phyloP scores from a whole-genome alignment of 64 coral and sea anemone genomes.

The Astreopora myriophthalma region DNA sequence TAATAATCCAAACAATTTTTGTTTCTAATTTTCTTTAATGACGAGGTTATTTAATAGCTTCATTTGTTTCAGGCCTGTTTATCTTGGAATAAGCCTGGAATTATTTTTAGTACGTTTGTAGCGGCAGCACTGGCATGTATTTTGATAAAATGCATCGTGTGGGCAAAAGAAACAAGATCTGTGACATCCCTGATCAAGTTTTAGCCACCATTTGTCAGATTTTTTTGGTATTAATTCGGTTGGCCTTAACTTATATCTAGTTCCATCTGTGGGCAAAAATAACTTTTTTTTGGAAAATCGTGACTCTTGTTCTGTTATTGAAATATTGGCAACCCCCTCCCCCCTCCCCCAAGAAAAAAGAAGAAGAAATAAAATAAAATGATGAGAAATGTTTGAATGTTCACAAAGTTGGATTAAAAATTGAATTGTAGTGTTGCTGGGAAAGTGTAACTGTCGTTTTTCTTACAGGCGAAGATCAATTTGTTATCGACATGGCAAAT shows the following conservation, averaged over 20 bases:
- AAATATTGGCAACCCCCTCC: too few relatives aligned
- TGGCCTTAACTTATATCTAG: neutral
- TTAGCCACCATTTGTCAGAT: neutral
- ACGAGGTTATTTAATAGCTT: slow-evolving; percentile 7
- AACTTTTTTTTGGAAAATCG: too few relatives aligned
- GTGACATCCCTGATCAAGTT: neutral
- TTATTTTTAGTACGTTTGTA: slow-evolving; percentile 44
- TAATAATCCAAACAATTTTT: neutral
- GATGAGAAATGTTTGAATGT: neutral
- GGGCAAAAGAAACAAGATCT: slow-evolving; percentile 21
- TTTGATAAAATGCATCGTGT: slow-evolving; percentile 18
- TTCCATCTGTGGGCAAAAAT: neutral
- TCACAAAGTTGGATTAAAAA: neutral
- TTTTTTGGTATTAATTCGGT: neutral
- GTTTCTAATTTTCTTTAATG: neutral
- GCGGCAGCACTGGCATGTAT: slow-evolving; percentile 6
- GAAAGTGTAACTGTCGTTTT: too few relatives aligned
- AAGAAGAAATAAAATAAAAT: neutral
- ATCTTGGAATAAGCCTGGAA: slow-evolving; percentile 5
- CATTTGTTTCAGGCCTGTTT: slow-evolving; percentile 26
- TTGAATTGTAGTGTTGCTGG: too few relatives aligned
- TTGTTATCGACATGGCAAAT: neutral
- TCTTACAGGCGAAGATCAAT: too few relatives aligned
- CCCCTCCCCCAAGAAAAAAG: too few relatives aligned
- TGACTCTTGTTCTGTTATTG: too few relatives aligned